Conservation (phyloP, 2,113 vertebrate species). For the Mesocricetus auratus region DNA sequence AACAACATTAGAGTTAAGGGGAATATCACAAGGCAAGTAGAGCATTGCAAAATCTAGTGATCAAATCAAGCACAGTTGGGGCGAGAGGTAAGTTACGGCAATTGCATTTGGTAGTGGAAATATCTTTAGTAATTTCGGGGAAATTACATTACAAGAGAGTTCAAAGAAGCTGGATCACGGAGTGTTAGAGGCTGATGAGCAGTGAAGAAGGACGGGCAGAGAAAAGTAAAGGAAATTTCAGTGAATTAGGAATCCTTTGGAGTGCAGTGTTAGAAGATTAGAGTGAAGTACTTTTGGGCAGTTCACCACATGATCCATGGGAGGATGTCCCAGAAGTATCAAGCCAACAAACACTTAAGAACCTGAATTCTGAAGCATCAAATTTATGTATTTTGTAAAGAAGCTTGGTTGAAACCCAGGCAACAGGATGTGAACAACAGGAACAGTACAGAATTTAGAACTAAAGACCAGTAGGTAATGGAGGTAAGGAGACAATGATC, state of each 20-base stretch:
- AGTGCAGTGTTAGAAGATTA: accelerated
- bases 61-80: background rate
- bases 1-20: background rate
- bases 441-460: background rate
- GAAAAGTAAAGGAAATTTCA: background rate
- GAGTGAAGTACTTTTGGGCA: background rate
- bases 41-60: background rate
- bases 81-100: background rate
- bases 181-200: background rate
- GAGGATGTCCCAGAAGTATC: background rate
- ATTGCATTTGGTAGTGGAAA: background rate
- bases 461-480: background rate
- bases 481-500: background rate
- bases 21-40: background rate
- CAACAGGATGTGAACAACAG: background rate
- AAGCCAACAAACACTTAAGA: background rate
- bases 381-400: background rate
- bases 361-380: background rate
- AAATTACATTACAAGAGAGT: constrained; percentile 2
- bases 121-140: background rate
- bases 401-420: background rate
- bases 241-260: background rate
- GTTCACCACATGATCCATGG: background rate
- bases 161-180: background rate
- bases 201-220: background rate